Base-by-base conservation (phyloP, 30 jellyfish, hydroid and myxozoan species). In the Pseudorhiza aurosa region DNA sequence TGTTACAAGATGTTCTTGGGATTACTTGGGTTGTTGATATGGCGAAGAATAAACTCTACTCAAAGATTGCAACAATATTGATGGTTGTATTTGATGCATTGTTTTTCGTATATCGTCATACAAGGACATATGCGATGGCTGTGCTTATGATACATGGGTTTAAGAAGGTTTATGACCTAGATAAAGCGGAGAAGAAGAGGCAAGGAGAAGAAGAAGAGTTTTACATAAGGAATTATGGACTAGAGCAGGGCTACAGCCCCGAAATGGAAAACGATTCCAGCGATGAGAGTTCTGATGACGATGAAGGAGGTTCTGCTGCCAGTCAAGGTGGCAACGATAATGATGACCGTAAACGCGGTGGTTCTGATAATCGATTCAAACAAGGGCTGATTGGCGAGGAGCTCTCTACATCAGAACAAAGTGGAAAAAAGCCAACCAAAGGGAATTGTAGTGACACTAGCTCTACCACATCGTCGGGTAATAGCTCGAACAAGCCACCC, bases 51-150 rank as follows among this genome's bases (percentile, higher is more conserved):
- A 64, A 80, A 33, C 28, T 80, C 3, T 35, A 64, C 37, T 47
- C 91, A 25, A 29, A 46, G 19, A 58, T 57, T 24, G 91, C 77
- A 0, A 39, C 25, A 77, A 51, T 55, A 0, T 10, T 80, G 26
- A 65, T 80, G 83, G 17, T 80, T 14, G 32, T 75, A 1, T 11
- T 51, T 0, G 91, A 80, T 33, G 91, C 71, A 8, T 37, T 80
- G 91, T 65, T 80, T 33, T 80, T 80, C 43, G 63, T 80, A 19
- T 80, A 80, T 37, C 91, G 91, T n/a, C 91, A 80, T 43, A 80
- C 91, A 27, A 31, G 91, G 29, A 80, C 91, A 3, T 80, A 80
- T 56, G 84, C 91, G 14, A 80, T 80, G 91, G 91, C 91, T 8
- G 91, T 68, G 8, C 5, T 68, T 58, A 80, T 80, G 91, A 57